Conservation (phyloP, 2,888 invertebrate species). For the Orthonevra nobilis region DNA sequence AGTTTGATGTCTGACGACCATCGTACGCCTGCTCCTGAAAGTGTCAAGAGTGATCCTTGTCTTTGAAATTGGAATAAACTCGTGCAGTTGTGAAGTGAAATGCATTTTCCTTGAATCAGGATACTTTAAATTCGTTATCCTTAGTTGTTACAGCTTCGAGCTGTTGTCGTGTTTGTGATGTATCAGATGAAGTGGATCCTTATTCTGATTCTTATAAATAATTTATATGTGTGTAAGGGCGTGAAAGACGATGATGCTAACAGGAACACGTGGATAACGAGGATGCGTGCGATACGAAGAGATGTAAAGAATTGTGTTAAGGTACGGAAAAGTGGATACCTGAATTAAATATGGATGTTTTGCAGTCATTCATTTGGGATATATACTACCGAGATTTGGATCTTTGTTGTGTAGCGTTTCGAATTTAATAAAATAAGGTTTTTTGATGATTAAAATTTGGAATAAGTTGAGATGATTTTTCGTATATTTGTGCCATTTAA, state of each 20-base stretch:
- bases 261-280: slow-evolving; percentile 72
- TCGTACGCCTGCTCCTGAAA: background rate
- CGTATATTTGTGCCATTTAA: no score
- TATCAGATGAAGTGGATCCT: slow-evolving; percentile 57
- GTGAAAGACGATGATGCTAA: slow-evolving; percentile 33
- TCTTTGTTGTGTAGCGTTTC: no score
- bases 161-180: slow-evolving; percentile 38
- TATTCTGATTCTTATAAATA: slow-evolving; percentile 54
- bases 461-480: no score
- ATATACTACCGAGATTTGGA: no score
- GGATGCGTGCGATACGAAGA: slow-evolving; percentile 72
- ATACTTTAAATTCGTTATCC: slow-evolving; percentile 14
- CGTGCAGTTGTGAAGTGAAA: slow-evolving; percentile 32
- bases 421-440: no score
- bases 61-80: slow-evolving; percentile 14
- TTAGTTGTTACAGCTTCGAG: background rate
- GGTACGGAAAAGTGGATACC: slow-evolving; percentile 21
- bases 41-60: background rate
- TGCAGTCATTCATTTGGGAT: slow-evolving; percentile 26
- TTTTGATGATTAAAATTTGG: no score
- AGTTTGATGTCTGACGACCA: slow-evolving; percentile 47
- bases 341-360: slow-evolving; percentile 20
- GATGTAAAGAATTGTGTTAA: slow-evolving; percentile 73
- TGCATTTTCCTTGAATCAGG: slow-evolving; percentile 45
- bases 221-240: slow-evolving; percentile 57